Evolutionary conservation across 2,797 vertebrate genomes (phyloP).

Genomic region (Rhinichthys osculus): DNA sequence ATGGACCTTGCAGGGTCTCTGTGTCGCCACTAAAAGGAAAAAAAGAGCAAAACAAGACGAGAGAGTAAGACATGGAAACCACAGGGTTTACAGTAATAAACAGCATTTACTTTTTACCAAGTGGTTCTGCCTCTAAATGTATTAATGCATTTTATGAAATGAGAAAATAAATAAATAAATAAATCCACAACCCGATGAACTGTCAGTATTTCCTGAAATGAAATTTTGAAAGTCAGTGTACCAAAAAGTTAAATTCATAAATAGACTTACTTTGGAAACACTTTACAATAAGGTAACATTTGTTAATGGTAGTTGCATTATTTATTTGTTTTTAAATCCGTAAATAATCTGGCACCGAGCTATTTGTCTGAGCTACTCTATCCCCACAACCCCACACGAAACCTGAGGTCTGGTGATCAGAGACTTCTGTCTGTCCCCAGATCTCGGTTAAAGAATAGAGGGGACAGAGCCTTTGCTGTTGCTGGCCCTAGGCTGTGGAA

Average conservation of each 20-base stretch:
- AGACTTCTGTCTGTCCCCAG: too few species aligned
- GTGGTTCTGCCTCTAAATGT: background rate
- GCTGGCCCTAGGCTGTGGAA: too few species aligned
- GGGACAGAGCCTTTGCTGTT: too few species aligned
- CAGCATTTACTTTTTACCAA: background rate
- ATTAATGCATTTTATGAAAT: background rate
- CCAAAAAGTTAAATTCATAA: background rate
- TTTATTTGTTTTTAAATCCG: too few species aligned
- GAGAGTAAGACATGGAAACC: background rate
- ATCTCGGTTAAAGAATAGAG: too few species aligned
- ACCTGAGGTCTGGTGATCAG: too few species aligned
- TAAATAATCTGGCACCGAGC: too few species aligned
- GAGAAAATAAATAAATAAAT: background rate
- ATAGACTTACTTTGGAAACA: background rate
- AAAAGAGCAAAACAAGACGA: background rate
- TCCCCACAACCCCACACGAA: too few species aligned
- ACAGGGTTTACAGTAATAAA: background rate
- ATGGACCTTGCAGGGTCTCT: background rate
- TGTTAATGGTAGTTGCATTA: background rate
- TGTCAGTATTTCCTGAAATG: background rate
- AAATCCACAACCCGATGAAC: background rate
- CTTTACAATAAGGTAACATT: background rate
- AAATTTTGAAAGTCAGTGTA: background rate
- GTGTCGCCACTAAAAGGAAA: slow-evolving; percentile 11
- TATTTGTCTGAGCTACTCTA: too few species aligned